Evolutionary conservation across 2,797 vertebrate species (phyloP).

Genomic region (Tinamus major): DNA sequence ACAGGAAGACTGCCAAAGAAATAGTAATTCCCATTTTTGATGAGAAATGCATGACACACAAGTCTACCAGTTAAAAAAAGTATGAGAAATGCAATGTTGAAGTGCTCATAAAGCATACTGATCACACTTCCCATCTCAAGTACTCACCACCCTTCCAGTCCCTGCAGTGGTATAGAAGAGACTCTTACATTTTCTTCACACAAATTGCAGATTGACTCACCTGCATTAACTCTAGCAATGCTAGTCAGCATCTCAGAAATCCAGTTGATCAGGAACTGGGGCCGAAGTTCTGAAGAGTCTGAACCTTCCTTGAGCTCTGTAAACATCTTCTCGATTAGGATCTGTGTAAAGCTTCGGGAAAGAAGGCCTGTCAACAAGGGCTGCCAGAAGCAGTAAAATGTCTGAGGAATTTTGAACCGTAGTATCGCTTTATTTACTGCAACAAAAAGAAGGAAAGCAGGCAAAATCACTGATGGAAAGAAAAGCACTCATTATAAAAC

Average conservation of each 20-base stretch:
- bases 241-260: slow-evolving; percentile 87
- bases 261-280: slow-evolving; percentile 89
- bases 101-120: neutral
- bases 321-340: slow-evolving; percentile 90
- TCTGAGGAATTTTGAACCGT: slow-evolving; percentile 79
- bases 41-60: neutral
- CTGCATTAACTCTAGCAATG: slow-evolving; percentile 82
- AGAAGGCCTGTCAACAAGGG: slow-evolving; percentile 89
- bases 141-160: neutral
- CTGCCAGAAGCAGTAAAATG: slow-evolving; percentile 90
- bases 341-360: slow-evolving; percentile 83
- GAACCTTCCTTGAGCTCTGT: slow-evolving; percentile 79
- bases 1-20: neutral
- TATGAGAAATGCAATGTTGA: neutral
- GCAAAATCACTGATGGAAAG: neutral
- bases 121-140: neutral
- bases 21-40: neutral
- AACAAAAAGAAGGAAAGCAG: neutral
- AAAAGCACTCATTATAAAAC: neutral
- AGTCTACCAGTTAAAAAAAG: neutral
- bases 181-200: neutral
- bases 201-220: slow-evolving; percentile 68
- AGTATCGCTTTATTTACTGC: slow-evolving; percentile 58
- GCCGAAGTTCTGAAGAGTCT: slow-evolving; percentile 73
- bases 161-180: neutral